Evolutionary conservation across 2,888 invertebrate genomes (phyloP).

Genomic region (Coleophora deauratella): DNA sequence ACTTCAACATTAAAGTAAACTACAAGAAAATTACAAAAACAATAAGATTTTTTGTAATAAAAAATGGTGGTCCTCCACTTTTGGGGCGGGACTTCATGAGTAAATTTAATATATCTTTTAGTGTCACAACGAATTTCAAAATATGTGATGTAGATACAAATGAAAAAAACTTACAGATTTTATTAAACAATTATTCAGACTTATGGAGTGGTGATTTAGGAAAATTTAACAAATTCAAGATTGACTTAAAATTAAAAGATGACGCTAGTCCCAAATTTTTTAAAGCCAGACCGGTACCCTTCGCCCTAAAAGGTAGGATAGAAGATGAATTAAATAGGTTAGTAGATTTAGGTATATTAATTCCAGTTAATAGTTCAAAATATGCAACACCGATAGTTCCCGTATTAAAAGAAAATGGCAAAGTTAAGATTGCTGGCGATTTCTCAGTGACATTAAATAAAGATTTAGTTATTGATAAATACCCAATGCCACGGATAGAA

Average conservation of each 20-base stretch:
- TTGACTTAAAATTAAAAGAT: constrained; percentile 3
- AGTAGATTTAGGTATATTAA: constrained; percentile 1
- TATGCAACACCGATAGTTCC: constrained; percentile 2
- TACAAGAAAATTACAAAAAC: not conserved
- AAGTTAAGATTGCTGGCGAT: constrained; percentile 1
- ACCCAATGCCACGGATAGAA: constrained; percentile 2
- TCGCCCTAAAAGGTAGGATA: not conserved
- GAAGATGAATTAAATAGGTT: constrained; percentile 4
- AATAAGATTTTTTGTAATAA: not conserved
- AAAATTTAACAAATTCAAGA: not conserved
- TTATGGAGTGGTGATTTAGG: constrained; percentile 2
- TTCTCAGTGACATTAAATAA: constrained; percentile 1
- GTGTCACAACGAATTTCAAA: not conserved
- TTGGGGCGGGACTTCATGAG: constrained; percentile 6
- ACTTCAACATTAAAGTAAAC: not conserved
- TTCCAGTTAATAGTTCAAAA: constrained; percentile 1
- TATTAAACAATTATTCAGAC: not conserved
- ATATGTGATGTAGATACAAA: not conserved
- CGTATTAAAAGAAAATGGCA: not conserved
- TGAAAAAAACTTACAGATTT: not conserved
- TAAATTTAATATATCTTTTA: not conserved
- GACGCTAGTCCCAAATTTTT: not conserved
- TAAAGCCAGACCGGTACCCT: constrained; percentile 1
- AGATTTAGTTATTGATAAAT: constrained; percentile 1
- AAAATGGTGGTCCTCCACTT: constrained; percentile 3